These are phyloP conservation scores for Meandrina meandrites DNA, from an alignment of 92 coral and sea anemone species.

Conservation along the genomic window DNA sequence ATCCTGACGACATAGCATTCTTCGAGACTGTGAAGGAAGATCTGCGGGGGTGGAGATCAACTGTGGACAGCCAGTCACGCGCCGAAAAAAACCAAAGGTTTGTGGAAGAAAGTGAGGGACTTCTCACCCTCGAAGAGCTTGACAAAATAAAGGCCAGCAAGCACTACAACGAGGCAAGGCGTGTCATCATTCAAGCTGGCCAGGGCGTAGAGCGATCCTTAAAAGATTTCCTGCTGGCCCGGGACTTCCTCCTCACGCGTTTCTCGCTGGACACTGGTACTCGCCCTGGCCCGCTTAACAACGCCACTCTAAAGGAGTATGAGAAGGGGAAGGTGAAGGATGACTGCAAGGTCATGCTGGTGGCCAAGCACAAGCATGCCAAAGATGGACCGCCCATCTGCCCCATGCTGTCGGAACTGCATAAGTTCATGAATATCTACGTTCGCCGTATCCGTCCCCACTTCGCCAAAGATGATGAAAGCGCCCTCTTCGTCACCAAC, in stretches of 20 bases:
- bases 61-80: neutral
- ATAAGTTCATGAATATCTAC: neutral
- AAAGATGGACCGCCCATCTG: constrained; percentile 24
- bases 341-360: neutral
- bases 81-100: neutral
- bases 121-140: neutral
- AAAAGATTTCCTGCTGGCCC: neutral
- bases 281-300: neutral
- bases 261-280: neutral
- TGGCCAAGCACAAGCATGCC: constrained; percentile 1
- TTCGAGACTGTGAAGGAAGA: neutral
- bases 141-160: neutral
- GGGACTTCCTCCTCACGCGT: neutral
- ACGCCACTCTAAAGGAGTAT: constrained; percentile 5
- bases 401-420: neutral
- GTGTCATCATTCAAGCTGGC: too few species aligned
- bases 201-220: neutral
- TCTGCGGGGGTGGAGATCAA: constrained; percentile 4
- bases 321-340: neutral
- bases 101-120: neutral
- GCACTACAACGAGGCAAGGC: neutral
- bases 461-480: neutral
- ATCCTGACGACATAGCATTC: neutral
- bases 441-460: neutral
- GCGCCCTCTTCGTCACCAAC: neutral